Evolutionary conservation across 1,140 invertebrate genomes (phyloP).

Genomic region (Micrasema minimum): DNA sequence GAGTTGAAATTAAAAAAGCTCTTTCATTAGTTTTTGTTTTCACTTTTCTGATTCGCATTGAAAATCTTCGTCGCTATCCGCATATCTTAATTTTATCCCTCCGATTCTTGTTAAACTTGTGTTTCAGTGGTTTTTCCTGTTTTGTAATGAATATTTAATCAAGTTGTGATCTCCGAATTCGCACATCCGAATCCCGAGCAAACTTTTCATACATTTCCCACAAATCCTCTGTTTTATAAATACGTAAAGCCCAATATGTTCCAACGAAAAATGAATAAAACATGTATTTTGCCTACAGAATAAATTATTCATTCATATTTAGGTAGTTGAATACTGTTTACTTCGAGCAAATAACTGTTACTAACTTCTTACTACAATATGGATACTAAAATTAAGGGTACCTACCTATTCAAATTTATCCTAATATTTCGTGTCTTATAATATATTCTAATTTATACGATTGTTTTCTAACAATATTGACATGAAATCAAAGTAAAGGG

Average conservation of each 20-base stretch:
- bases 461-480: neutral
- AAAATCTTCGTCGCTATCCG: too few relatives aligned
- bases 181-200: too few relatives aligned
- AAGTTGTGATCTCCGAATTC: too few relatives aligned
- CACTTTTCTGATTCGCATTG: too few relatives aligned
- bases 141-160: too few relatives aligned
- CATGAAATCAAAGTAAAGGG: neutral
- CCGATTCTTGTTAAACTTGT: too few relatives aligned
- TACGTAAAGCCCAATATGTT: neutral
- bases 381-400: neutral
- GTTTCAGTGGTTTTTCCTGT: too few relatives aligned
- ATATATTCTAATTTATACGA: neutral
- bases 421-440: neutral
- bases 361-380: neutral
- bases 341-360: neutral
- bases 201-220: neutral
- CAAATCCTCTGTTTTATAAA: conserved; percentile 6
- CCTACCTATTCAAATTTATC: neutral
- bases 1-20: too few relatives aligned
- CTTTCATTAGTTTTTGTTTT: too few relatives aligned
- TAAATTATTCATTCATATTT: conserved; percentile 13
- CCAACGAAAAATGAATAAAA: conserved; percentile 10
- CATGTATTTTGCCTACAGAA: conserved; percentile 16
- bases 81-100: too few relatives aligned
- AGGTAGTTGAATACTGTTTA: neutral